Percentiles rank a stretch among this genome's conserved stretches.
Conservation (phyloP, 1,140 invertebrate species). For the Papilio polytes region DNA sequence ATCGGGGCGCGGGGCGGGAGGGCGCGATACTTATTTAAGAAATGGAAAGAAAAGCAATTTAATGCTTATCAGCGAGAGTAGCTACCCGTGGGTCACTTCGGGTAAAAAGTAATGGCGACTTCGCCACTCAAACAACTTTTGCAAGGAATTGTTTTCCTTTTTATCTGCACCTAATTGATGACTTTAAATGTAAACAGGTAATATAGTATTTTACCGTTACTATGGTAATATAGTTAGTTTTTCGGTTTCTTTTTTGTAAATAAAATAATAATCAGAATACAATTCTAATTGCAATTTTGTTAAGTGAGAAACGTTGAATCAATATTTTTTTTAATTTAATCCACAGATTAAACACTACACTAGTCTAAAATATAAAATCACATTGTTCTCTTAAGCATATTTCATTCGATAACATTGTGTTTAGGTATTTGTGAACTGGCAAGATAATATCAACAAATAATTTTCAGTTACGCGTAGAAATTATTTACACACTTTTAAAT, state of each 20-base stretch:
- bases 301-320: too few species aligned
- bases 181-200: slow-evolving; percentile 25
- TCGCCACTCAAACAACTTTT: slow-evolving; percentile 51
- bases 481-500: neutral
- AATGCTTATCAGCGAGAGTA: slow-evolving; percentile 73
- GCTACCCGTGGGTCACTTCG: slow-evolving; percentile 60
- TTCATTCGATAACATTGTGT: too few species aligned
- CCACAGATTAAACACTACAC: too few species aligned
- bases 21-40: slow-evolving; percentile 68
- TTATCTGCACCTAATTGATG: slow-evolving; percentile 39
- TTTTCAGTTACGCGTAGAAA: too few species aligned
- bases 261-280: too few species aligned
- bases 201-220: neutral
- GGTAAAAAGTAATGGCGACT: slow-evolving; percentile 60
- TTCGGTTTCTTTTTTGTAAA: too few species aligned
- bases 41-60: slow-evolving; percentile 78
- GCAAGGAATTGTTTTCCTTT: slow-evolving; percentile 42
- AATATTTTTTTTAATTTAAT: too few species aligned
- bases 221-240: neutral
- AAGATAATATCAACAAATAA: too few species aligned
- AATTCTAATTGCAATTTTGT: too few species aligned
- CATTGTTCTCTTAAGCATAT: too few species aligned
- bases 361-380: too few species aligned
- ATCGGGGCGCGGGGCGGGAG: slow-evolving; percentile 48
- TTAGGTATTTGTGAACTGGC: too few species aligned